Evolutionary conservation across 2,797 vertebrate genomes (phyloP).

Genomic region (Hypotaenidia philippensis): DNA sequence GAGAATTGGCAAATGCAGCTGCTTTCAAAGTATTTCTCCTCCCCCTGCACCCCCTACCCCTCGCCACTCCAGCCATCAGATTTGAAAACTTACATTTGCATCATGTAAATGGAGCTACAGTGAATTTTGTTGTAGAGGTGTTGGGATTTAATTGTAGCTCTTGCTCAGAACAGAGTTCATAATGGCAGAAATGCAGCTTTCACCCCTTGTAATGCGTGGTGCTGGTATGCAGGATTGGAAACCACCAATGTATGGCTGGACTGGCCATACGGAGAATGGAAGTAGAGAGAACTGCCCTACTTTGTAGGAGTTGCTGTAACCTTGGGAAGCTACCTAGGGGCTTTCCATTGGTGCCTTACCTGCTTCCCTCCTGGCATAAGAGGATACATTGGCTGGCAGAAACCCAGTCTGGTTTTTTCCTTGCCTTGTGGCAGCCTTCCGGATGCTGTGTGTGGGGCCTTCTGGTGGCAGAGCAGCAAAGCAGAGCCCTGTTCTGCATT

Average conservation of each 20-base stretch:
- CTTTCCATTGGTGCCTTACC: not conserved
- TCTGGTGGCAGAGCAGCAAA: not conserved
- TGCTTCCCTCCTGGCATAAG: not conserved
- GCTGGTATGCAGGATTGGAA: not conserved
- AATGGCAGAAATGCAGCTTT: not conserved
- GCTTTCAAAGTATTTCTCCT: not conserved
- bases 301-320: not conserved
- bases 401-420: not conserved
- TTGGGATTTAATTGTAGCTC: not conserved
- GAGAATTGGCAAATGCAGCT: slow-evolving; percentile 37
- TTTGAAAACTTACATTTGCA: slow-evolving; percentile 14
- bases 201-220: not conserved
- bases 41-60: too few species aligned
- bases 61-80: not conserved
- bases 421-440: not conserved
- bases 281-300: not conserved
- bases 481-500: not conserved
- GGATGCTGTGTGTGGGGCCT: not conserved
- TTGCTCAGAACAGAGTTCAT: not conserved
- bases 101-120: not conserved
- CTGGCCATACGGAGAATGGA: not conserved
- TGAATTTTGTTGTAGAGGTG: not conserved
- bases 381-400: not conserved
- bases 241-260: not conserved
- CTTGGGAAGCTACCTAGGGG: not conserved